These are phyloP conservation scores for Ormyrus nitidulus DNA, from an alignment of 2,888 invertebrate genomes.

Conservation along the genomic window DNA sequence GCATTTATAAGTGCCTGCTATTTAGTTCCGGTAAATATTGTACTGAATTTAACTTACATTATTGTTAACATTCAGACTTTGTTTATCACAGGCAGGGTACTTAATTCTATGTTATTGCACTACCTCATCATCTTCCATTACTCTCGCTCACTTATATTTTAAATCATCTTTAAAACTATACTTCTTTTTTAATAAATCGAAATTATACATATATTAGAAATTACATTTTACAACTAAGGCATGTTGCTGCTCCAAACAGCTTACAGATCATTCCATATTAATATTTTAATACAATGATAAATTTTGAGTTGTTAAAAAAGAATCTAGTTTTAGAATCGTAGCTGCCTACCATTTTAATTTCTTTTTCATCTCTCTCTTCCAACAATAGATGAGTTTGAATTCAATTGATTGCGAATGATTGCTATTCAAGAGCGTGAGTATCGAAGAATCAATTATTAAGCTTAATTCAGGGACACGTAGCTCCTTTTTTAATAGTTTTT, in stretches of 20 bases:
- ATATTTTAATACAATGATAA: conserved; percentile 16
- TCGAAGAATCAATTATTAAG: conserved; percentile 43
- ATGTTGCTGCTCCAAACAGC: conserved; percentile 1
- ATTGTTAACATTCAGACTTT: conserved; percentile 27
- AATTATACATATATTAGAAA: conserved; percentile 11
- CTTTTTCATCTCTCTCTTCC: conserved; percentile 2
- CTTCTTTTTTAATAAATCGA: conserved; percentile 32
- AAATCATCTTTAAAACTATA: conserved; percentile 26
- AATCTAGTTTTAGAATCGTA: conserved; percentile 9
- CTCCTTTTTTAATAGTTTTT: conserved; percentile 42
- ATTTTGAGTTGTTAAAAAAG: conserved; percentile 29
- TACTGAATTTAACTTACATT: conserved; percentile 27
- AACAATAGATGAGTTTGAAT: not conserved
- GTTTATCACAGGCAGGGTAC: conserved; percentile 52
- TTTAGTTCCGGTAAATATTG: conserved; percentile 40
- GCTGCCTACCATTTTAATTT: not conserved
- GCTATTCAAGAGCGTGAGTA: conserved; percentile 40
- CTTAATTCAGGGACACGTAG: conserved; percentile 32
- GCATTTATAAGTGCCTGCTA: conserved; percentile 55
- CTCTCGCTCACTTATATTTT: conserved; percentile 45
- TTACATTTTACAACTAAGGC: not conserved
- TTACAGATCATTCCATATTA: conserved; percentile 21
- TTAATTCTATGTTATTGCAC: conserved; percentile 55
- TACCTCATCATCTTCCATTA: conserved; percentile 55
- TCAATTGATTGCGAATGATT: not conserved